Conservation (phyloP, 2,888 invertebrate species). For the Microctonus brassicae region DNA sequence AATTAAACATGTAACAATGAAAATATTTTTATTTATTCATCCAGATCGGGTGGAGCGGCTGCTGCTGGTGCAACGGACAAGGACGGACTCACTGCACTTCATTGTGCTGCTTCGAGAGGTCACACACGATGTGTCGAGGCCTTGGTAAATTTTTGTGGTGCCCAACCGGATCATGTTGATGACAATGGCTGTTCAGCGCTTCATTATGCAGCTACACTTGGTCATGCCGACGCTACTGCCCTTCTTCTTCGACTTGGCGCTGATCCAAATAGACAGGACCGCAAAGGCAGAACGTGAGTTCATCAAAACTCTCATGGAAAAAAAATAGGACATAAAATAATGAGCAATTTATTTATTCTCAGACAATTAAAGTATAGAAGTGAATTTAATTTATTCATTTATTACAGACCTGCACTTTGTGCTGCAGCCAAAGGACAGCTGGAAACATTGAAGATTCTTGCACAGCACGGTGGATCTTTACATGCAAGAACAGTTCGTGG, state of each 20-base stretch:
- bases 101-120: conserved; percentile 97
- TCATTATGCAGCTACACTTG: conserved; percentile 96
- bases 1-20: neutral
- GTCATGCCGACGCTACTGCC: conserved; percentile 94
- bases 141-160: conserved; percentile 88
- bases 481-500: conserved; percentile 95
- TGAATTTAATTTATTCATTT: neutral
- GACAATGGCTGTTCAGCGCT: conserved; percentile 95
- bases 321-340: neutral
- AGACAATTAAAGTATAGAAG: too few relatives aligned
- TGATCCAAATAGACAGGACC: conserved; percentile 92
- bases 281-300: conserved; percentile 86
- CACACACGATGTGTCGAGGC: conserved; percentile 93
- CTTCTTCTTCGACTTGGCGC: conserved; percentile 90
- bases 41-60: conserved; percentile 69
- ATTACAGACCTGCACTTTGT: conserved; percentile 85
- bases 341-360: neutral
- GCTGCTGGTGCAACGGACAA: conserved; percentile 78
- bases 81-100: conserved; percentile 94
- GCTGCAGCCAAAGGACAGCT: conserved; percentile 97
- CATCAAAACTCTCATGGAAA: neutral
- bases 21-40: neutral
- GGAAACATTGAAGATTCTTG: conserved; percentile 84
- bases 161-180: conserved; percentile 88
- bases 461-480: conserved; percentile 84